Base-by-base conservation (phyloP, 2,797 vertebrate genomes). In the Pseudochromis fuscus region DNA sequence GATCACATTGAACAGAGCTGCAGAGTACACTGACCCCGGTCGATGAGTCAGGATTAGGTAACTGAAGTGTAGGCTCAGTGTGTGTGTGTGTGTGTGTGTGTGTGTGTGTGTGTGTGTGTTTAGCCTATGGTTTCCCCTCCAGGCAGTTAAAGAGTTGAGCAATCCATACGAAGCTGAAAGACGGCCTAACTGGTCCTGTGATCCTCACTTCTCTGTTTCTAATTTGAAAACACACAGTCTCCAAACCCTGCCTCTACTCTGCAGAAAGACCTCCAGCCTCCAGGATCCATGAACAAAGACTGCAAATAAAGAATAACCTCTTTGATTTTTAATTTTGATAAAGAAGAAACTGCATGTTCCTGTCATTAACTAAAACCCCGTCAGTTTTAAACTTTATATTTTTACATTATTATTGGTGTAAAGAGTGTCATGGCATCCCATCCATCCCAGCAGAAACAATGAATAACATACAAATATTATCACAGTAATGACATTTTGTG, bases 1-100 rank as follows among this genome's bases (percentile, higher is more conserved):
- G 73, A 75, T 68, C 27, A 10, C 49, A 61, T 5, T 33, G 40
- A 75, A 11, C 63, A 38, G 38, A 53, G 63, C 60, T 57, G 74
- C 66, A 55, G 65, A 46, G 71, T 51, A 38, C 3, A 3, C 58
- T 72, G 21, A 74, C 72, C 69, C 68, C 3, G 46, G 9, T 81
- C 52, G 4, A 40, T 40, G 59, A 52, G 71, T 81, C 66, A 70
- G 61, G 58, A 48, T 90, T 88, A 85, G 33, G 65, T 83, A 89
- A 90, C 79, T 7, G 52, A 67, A 62, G 61, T n/a, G 16, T 16
- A 46, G 12, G 30, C 67, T 24, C 30, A 72, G 66, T 30, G 30
- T 30, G 30, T 30, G 30, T 30, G 30, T 30, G 30, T 30, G 30
- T 30, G 30, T 30, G 30, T 30, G 30, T 30, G 30, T 30, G 30